These are phyloP conservation scores for Frankliniella fusca DNA, from an alignment of 2,888 invertebrate species.

Conservation along the genomic window DNA sequence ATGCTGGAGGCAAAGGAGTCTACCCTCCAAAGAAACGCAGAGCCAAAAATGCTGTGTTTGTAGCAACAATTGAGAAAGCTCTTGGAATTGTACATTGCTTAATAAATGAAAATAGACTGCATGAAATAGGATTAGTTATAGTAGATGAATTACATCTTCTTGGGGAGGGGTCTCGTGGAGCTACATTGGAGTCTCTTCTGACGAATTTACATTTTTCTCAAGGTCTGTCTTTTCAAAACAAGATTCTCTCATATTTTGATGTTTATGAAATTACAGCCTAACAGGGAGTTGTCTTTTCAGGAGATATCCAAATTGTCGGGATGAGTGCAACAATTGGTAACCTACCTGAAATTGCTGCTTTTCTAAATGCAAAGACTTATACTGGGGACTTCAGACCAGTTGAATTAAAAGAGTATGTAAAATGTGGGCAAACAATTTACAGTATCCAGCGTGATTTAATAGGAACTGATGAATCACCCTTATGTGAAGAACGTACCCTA, in stretches of 20 bases:
- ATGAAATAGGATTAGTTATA: slow-evolving; percentile 73
- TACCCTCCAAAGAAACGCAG: slow-evolving; percentile 78
- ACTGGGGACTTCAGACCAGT: slow-evolving; percentile 85
- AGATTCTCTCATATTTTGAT: slow-evolving; percentile 31
- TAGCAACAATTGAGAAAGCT: slow-evolving; percentile 95
- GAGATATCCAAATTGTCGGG: slow-evolving; percentile 78
- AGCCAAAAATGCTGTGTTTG: slow-evolving; percentile 73
- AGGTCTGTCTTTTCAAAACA: slow-evolving; percentile 51
- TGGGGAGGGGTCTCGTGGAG: slow-evolving; percentile 82
- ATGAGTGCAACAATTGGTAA: slow-evolving; percentile 98
- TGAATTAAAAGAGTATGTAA: slow-evolving; percentile 75
- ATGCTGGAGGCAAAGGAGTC: slow-evolving; percentile 82
- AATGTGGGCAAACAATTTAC: slow-evolving; percentile 60
- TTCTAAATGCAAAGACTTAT: slow-evolving; percentile 77
- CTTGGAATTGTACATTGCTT: slow-evolving; percentile 79
- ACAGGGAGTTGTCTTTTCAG: slow-evolving; percentile 46
- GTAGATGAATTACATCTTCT: slow-evolving; percentile 92
- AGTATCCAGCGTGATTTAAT: slow-evolving; percentile 52
- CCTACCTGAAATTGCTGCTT: slow-evolving; percentile 70
- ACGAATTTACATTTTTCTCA: slow-evolving; percentile 70
- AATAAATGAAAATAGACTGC: slow-evolving; percentile 68
- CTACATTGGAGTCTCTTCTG: slow-evolving; percentile 75
- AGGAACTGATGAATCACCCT: slow-evolving; percentile 48
- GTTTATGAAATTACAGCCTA: slow-evolving; percentile 14
- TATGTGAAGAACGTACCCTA: neutral